phyloP scores from a whole-genome alignment of 2,797 vertebrate species.

The Xyrichtys novacula region DNA sequence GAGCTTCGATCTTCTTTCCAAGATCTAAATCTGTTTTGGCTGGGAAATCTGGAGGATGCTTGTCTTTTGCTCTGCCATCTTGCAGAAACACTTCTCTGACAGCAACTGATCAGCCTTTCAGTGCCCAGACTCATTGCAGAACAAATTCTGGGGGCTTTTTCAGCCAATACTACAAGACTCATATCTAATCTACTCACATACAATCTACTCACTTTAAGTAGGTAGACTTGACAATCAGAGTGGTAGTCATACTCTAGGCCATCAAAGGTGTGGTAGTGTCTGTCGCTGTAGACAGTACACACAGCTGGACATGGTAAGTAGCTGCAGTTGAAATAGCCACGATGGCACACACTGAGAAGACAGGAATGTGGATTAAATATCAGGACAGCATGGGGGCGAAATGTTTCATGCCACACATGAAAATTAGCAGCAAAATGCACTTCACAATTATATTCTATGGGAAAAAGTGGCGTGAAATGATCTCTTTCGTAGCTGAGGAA shows the following conservation, averaged over 20 bases:
- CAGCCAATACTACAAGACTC: neutral
- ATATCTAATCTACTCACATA: constrained; percentile 1
- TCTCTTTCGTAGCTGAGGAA: neutral
- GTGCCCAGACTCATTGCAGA: constrained; percentile 16
- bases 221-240: constrained; percentile 95
- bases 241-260: constrained; percentile 96
- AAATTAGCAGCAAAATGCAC: neutral
- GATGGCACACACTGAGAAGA: constrained; percentile 90
- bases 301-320: constrained; percentile 95
- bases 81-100: constrained; percentile 24
- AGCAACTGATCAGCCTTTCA: constrained; percentile 6
- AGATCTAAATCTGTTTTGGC: constrained; percentile 69
- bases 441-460: neutral
- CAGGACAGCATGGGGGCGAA: constrained; percentile 19
- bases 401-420: neutral
- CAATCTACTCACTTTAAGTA: constrained; percentile 89
- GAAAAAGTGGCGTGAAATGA: neutral
- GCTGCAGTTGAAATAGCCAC: constrained; percentile 95
- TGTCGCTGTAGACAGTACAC: constrained; percentile 95
- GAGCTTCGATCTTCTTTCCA: constrained; percentile 79
- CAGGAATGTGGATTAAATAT: constrained; percentile 21
- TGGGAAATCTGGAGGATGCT: constrained; percentile 47
- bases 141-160: neutral
- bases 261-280: constrained; percentile 97
- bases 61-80: constrained; percentile 27